Conservation (phyloP, 1,140 invertebrate genomes). For the Psilanteris sp. region DNA sequence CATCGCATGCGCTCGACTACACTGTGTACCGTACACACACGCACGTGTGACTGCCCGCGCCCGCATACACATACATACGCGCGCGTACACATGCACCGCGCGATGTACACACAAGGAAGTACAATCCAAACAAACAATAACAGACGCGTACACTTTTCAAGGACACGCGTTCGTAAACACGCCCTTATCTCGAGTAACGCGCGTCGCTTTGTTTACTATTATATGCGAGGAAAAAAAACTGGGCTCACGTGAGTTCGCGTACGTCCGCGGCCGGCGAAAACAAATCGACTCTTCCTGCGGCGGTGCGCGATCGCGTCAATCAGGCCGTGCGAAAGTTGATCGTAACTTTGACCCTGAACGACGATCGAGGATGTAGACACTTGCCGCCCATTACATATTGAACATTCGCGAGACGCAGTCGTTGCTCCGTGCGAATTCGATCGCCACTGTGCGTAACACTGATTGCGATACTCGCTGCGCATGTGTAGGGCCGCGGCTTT, state of each 20-base stretch:
- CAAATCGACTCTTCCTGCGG: constrained; percentile 45
- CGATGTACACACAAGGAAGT: too few relatives aligned
- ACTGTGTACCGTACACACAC: too few relatives aligned
- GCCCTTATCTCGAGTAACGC: constrained; percentile 16
- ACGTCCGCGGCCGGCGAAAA: constrained; percentile 5
- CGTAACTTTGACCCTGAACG: constrained; percentile 52
- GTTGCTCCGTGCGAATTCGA: constrained; percentile 45
- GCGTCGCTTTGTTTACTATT: constrained; percentile 38
- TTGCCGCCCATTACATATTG: constrained; percentile 42
- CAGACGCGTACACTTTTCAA: background rate
- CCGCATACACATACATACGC: constrained; percentile 9
- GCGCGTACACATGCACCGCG: background rate
- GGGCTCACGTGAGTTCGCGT: constrained; percentile 19
- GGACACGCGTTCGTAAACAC: background rate
- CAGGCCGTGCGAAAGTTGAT: constrained; percentile 63
- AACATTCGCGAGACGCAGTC: constrained; percentile 24
- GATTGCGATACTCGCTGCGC: constrained; percentile 25
- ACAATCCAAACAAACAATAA: too few relatives aligned
- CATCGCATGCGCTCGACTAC: too few relatives aligned
- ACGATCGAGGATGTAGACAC: constrained; percentile 54
- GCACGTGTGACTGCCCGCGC: too few relatives aligned
- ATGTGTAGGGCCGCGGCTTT: constrained; percentile 16
- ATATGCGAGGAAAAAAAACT: too few relatives aligned
- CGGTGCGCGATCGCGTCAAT: constrained; percentile 16
- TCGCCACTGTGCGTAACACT: constrained; percentile 38